These are phyloP conservation scores for Apis cerana DNA, from an alignment of 1,140 invertebrate genomes.

Conservation along the genomic window DNA sequence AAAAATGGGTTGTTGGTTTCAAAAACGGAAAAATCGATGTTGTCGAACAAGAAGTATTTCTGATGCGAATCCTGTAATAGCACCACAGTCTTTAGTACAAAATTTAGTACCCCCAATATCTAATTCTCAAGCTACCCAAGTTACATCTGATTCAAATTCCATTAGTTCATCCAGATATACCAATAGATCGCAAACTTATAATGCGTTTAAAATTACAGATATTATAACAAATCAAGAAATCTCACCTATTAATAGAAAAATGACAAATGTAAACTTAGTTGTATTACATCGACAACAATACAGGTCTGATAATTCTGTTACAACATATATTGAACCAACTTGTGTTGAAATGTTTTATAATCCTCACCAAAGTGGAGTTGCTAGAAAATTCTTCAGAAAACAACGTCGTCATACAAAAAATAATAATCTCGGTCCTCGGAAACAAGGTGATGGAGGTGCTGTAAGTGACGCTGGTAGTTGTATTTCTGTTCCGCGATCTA, in stretches of 20 bases:
- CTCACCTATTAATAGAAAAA: conserved; percentile 72
- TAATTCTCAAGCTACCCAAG: conserved; percentile 76
- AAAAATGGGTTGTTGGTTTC: conserved; percentile 84
- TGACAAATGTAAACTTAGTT: conserved; percentile 85
- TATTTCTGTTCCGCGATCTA: conserved; percentile 78
- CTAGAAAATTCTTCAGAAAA: conserved; percentile 95
- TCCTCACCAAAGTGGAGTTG: conserved; percentile 95
- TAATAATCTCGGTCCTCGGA: conserved; percentile 87
- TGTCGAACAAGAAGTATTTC: conserved; percentile 85
- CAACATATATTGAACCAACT: conserved; percentile 85
- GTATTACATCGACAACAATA: conserved; percentile 87
- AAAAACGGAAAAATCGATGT: conserved; percentile 83
- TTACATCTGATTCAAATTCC: conserved; percentile 77
- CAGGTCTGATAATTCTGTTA: conserved; percentile 86
- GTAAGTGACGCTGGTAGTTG: conserved; percentile 81
- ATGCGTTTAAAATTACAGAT: conserved; percentile 64
- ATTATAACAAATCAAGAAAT: conserved; percentile 70
- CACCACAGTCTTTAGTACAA: conserved; percentile 79
- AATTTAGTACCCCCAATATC: conserved; percentile 68
- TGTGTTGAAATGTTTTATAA: conserved; percentile 94
- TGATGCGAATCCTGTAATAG: conserved; percentile 83
- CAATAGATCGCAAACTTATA: conserved; percentile 73
- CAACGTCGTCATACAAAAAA: conserved; percentile 88
- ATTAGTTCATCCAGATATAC: conserved; percentile 74
- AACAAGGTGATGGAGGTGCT: conserved; percentile 84